Conservation (phyloP, 2,113 vertebrate species). For the Scolopax mira region DNA sequence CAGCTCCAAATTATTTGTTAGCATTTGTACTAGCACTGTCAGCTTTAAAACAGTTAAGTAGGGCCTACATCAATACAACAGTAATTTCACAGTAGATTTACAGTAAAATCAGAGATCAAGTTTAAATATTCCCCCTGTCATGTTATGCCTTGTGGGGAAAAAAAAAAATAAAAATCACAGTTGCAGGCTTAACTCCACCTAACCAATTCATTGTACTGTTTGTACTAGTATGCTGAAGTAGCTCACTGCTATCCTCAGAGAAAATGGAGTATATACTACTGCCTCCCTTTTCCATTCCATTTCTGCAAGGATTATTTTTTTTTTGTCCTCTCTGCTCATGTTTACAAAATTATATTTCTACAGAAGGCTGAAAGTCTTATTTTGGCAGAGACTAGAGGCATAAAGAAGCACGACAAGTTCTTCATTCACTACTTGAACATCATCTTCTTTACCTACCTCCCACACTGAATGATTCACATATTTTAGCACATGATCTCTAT, state of each 20-base stretch:
- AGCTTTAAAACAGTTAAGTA: not conserved
- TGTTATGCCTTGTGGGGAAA: not conserved
- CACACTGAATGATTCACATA: constrained; percentile 56
- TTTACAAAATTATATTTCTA: not conserved
- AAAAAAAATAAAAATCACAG: not conserved
- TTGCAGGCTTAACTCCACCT: not conserved
- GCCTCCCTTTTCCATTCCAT: not conserved
- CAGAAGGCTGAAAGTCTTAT: not conserved
- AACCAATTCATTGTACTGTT: not conserved
- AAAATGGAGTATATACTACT: not conserved
- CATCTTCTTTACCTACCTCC: constrained; percentile 37
- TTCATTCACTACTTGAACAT: constrained; percentile 12
- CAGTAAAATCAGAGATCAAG: not conserved
- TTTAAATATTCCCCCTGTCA: not conserved
- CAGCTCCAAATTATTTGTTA: not conserved
- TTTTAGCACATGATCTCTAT: constrained; percentile 46
- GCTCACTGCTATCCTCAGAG: not conserved
- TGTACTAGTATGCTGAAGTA: not conserved
- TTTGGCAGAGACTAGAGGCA: not conserved
- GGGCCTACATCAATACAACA: not conserved
- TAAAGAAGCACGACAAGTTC: not conserved
- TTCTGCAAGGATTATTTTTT: not conserved
- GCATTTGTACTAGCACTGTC: not conserved
- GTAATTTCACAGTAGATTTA: not conserved
- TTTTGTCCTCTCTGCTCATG: not conserved